A percentile compares a stretch with the other conserved stretches of the same genome.
phyloP scores from a whole-genome alignment of 2,113 vertebrate genomes.

The Numenius arquata region DNA sequence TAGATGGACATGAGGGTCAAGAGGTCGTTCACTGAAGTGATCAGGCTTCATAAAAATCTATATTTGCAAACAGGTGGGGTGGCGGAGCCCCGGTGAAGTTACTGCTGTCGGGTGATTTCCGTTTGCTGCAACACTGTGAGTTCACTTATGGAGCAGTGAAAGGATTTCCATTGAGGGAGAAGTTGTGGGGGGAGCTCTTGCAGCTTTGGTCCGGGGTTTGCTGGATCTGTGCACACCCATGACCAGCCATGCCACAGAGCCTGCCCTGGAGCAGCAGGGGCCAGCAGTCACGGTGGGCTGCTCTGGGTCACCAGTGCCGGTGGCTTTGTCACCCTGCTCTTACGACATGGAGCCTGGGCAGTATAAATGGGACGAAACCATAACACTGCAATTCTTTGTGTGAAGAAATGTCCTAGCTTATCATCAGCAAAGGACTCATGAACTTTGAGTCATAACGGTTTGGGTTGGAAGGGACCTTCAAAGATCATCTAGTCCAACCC shows the following conservation, averaged over 20 bases:
- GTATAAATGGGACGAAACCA: neutral
- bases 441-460: neutral
- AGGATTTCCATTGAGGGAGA: neutral
- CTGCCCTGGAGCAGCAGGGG: neutral
- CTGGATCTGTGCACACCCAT: accelerated
- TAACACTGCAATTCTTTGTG: neutral
- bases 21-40: neutral
- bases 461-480: neutral
- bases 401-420: neutral
- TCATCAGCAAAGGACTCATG: neutral
- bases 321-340: neutral
- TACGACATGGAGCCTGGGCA: neutral
- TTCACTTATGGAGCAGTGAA: neutral
- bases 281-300: accelerated
- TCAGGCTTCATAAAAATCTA: slow-evolving; percentile 17
- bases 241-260: accelerated
- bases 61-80: neutral
- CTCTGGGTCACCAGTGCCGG: accelerated
- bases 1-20: slow-evolving; percentile 12
- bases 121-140: accelerated
- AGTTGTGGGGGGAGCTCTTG: neutral
- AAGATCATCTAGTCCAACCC: neutral
- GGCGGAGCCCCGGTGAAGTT: neutral
- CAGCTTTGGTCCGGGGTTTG: neutral
- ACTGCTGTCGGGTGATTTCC: neutral